Base-by-base conservation (phyloP, 2,797 vertebrate genomes). In the Peromyscus eremicus region DNA sequence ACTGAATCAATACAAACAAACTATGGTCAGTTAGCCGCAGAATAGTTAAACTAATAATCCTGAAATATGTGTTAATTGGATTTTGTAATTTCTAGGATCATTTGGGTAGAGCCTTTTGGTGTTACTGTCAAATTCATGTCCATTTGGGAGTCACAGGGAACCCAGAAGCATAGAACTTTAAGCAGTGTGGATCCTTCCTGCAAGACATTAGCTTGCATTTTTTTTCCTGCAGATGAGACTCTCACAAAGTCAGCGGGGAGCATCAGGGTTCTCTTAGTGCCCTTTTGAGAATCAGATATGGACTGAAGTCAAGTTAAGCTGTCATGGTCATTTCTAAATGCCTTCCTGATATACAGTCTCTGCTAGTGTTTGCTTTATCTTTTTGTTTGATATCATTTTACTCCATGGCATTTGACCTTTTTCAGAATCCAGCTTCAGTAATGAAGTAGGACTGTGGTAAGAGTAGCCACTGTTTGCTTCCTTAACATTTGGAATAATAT, bases 401-500 rank as follows among this genome's bases (percentile, higher is more conserved):
- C 11, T 57, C n/a, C 4, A 7, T 25, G n/a, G 46, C 10, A n/a
- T 0, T 49, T 80, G 87, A 7, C 37, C 16, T n/a, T 79, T 10
- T 49, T 79, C 81, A 12, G 52, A 21, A 60, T 16, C 1, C 14
- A 89, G 29, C 19, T n/a, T 37, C 27, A 76, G 1, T 64, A 71
- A 68, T 23, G 16, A 68, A 79, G 27, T 27, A 81, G 68, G 37
- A 83, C 85, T 49, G 62, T 49, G 13, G 2, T 52, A 71, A 9
- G 27, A 16, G 16, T 46, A 55, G 16, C 25, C 23, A 17, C 11
- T 23, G 29, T 81, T 87, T 83, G 68, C 55, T 88, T 79, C 16
- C 9, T 71, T 79, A 80, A 55, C 2, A n/a, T 77, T 96, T 86
- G 46, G 21, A 79, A 70, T 75, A 93, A 64, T 25, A 29, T 43